These are phyloP conservation scores for Zaprionus africanus DNA, from an alignment of 1,140 invertebrate species.

Conservation along the genomic window DNA sequence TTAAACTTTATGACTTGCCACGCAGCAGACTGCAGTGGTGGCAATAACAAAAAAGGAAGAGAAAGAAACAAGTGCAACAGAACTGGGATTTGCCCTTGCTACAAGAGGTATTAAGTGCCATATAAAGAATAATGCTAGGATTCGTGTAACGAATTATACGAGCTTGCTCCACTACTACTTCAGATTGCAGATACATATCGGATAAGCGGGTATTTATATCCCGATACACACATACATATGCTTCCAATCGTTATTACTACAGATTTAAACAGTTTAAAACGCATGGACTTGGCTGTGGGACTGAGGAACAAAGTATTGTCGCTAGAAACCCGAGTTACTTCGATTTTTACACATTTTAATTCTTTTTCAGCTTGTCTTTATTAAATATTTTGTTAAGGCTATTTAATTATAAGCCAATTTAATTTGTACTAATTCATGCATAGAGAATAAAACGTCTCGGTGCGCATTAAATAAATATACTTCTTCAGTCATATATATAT, in stretches of 20 bases:
- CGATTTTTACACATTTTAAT: neutral
- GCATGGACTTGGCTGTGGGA: conserved; percentile 65
- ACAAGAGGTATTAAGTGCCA: conserved; percentile 78
- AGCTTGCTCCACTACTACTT: conserved; percentile 6
- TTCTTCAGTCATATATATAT: too few relatives aligned
- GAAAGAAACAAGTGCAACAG: conserved; percentile 27
- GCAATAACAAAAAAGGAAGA: conserved; percentile 13
- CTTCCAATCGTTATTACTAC: conserved; percentile 75
- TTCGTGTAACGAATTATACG: conserved; percentile 34
- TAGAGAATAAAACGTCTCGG: too few relatives aligned
- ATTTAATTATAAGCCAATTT: too few relatives aligned
- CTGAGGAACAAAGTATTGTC: conserved; percentile 48
- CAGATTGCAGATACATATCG: neutral
- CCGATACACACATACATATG: conserved; percentile 55
- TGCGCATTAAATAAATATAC: too few relatives aligned
- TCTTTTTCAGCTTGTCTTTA: conserved; percentile 81
- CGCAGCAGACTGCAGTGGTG: conserved; percentile 26
- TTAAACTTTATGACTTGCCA: conserved; percentile 82
- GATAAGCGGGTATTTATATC: conserved; percentile 1
- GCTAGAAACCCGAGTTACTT: conserved; percentile 26
- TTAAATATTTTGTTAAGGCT: conserved; percentile 57
- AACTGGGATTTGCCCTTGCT: conserved; percentile 76
- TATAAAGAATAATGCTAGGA: conserved; percentile 72
- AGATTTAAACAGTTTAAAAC: conserved; percentile 73
- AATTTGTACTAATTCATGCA: too few relatives aligned